phyloP scores from a whole-genome alignment of 1,140 invertebrate genomes.

The Zaprionus lachaisei region DNA sequence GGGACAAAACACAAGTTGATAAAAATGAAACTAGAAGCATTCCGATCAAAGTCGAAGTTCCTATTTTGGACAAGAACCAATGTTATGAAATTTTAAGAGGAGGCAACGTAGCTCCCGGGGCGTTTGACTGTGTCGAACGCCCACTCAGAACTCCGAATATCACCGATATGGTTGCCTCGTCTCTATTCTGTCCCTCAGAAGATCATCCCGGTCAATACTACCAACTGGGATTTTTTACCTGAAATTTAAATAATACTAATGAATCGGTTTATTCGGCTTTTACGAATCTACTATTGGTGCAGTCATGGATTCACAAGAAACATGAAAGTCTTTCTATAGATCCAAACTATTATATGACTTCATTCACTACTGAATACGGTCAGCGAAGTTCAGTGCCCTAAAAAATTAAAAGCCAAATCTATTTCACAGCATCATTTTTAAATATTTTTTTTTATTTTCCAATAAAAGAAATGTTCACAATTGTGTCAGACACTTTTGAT shows the following conservation, averaged over 20 bases:
- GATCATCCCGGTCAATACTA: constrained; percentile 85
- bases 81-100: constrained; percentile 85
- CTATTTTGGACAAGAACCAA: constrained; percentile 85
- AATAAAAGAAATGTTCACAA: constrained; percentile 48
- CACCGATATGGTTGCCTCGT: constrained; percentile 65
- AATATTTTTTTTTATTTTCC: constrained; percentile 18
- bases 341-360: constrained; percentile 8
- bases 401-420: background rate
- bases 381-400: background rate
- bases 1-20: constrained; percentile 85
- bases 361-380: background rate
- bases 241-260: constrained; percentile 59
- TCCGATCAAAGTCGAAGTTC: constrained; percentile 87
- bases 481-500: constrained; percentile 67
- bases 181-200: constrained; percentile 87
- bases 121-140: constrained; percentile 86
- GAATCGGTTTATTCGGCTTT: constrained; percentile 2
- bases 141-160: background rate
- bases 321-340: background rate
- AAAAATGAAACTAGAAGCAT: constrained; percentile 71
- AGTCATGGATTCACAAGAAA: constrained; percentile 24
- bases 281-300: background rate
- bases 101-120: background rate
- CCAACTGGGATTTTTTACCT: constrained; percentile 85
- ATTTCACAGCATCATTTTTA: constrained; percentile 1